Conservation (phyloP, 2,113 vertebrate species). For the Dolichotis patagonum region DNA sequence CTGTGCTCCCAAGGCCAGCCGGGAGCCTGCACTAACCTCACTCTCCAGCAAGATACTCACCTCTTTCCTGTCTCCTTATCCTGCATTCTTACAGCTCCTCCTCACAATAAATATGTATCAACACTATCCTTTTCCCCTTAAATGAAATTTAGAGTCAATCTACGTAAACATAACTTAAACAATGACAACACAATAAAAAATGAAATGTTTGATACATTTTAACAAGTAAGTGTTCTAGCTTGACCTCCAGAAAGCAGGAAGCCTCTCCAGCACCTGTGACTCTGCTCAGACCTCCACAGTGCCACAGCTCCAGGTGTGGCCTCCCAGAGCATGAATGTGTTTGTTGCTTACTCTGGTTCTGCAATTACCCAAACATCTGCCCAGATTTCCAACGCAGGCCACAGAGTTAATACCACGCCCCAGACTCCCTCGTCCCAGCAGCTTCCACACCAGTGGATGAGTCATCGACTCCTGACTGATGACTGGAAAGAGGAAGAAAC, state of each 20-base stretch:
- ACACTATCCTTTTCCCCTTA: background rate
- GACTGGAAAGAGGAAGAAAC: no score
- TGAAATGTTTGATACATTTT: background rate
- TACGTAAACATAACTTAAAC: background rate
- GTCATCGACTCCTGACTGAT: background rate
- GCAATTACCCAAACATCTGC: background rate
- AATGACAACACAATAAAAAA: background rate
- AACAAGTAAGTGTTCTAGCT: background rate
- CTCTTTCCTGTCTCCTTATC: background rate
- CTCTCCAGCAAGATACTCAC: no score
- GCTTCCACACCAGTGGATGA: background rate
- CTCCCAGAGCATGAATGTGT: background rate
- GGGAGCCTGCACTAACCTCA: no score
- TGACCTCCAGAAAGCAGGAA: background rate
- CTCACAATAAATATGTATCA: background rate
- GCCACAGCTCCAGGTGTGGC: background rate
- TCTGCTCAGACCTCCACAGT: fast-evolving
- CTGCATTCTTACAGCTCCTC: background rate
- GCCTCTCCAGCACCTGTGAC: no score
- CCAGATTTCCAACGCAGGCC: background rate
- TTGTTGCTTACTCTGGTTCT: background rate
- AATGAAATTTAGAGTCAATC: background rate
- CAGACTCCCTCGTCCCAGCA: background rate
- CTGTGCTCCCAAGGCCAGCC: background rate
- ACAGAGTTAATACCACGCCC: fast-evolving